phyloP scores from a whole-genome alignment of 2,888 invertebrate species.

The Epinotia brunnichana region DNA sequence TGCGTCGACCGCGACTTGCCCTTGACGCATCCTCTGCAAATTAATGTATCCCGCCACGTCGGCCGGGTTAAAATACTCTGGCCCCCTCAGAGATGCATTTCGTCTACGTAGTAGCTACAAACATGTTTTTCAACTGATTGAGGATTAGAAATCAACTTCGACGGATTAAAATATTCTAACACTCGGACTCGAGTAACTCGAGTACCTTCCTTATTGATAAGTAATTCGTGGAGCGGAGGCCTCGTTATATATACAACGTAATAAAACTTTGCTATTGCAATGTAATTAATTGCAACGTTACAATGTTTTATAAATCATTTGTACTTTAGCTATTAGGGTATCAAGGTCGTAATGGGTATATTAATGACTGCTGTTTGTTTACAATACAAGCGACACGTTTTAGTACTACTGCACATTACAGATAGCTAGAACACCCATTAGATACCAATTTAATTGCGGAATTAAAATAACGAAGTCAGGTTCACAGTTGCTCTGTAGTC shows the following conservation, averaged over 20 bases:
- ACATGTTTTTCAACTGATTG: conserved; percentile 34
- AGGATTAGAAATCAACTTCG: conserved; percentile 49
- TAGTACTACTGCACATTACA: conserved; percentile 42
- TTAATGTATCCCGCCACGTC: conserved; percentile 61
- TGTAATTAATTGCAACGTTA: conserved; percentile 45
- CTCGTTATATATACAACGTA: conserved; percentile 17
- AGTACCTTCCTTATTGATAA: conserved; percentile 21
- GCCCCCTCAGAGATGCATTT: conserved; percentile 51
- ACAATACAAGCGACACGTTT: conserved; percentile 52
- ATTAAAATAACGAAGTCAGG: conserved; percentile 50
- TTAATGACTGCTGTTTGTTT: conserved; percentile 53
- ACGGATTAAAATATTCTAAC: conserved; percentile 37
- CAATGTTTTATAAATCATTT: conserved; percentile 55
- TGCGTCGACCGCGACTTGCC: conserved; percentile 73
- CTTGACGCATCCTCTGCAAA: conserved; percentile 73
- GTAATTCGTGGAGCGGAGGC: conserved; percentile 14
- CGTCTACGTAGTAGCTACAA: conserved; percentile 21
- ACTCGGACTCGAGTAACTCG: too few species aligned
- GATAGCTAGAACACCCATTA: conserved; percentile 39
- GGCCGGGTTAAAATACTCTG: conserved; percentile 69
- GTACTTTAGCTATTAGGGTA: conserved; percentile 58
- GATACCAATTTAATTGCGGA: conserved; percentile 29
- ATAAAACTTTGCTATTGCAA: conserved; percentile 11
- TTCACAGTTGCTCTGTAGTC: conserved; percentile 60
- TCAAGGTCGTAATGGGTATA: conserved; percentile 63